Base-by-base conservation (phyloP, 2,888 invertebrate species). In the Crematogaster levior region DNA sequence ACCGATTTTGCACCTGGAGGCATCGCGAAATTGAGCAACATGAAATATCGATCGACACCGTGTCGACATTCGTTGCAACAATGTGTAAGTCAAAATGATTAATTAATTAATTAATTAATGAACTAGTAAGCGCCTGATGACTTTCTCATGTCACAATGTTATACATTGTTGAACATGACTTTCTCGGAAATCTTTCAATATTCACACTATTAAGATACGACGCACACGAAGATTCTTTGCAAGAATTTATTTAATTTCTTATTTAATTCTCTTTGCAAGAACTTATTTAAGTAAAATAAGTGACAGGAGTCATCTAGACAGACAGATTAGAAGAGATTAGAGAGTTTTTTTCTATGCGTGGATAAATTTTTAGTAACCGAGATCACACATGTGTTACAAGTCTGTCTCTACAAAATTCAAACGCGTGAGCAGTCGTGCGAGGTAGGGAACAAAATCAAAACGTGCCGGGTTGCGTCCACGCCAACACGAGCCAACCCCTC, bases 1-100 rank as follows among this genome's bases (percentile, higher is more conserved):
- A 80, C 68, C 56, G 72, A 68, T 24, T 48, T 81, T 82, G 88
- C 89, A 89, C 90, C 89, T 89, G 89, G 90, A 80, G 82, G 75
- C 73, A 48, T 46, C 79, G 60, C 72, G 82, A 85, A 85, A 90
- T 89, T 89, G 88, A 83, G 85, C 85, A 75, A 74, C 70, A 81
- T 30, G 24, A 74, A 74, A 65, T 73, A 63, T 61, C 75, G 68
- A 75, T 63, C 88, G 79, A 68, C 34, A 70, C 24, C 75, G 66
- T 65, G 1, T 46, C 81, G 61, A 66, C 56, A 56, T 60, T 80
- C 56, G 37, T 61, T 72, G 37, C 75, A 58, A 27, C 56, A 77
- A 70, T 56, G 48, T 63, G 15, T 34, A 53, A 70, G 15, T 61
- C 74, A 65, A 37, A 43, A 61, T 43, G 58, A 85, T 82, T 83